Base-by-base conservation (phyloP, 1,140 invertebrate species). In the Caenorhabditis inopinata region DNA sequence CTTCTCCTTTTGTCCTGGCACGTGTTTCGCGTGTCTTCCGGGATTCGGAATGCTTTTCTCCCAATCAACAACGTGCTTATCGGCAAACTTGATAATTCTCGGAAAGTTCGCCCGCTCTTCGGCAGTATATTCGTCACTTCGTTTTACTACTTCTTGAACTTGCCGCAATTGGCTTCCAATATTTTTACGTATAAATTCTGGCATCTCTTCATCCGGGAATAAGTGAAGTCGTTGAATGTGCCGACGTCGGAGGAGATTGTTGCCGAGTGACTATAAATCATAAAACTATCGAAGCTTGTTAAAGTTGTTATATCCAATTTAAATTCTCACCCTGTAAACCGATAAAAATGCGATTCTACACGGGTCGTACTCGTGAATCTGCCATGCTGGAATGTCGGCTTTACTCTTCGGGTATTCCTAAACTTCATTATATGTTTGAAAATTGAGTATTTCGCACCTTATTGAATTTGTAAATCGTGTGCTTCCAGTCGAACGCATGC, bases 401-500 rank as follows among this genome's bases (percentile, higher is more conserved):
- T 86, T 87, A 25, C 79, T 68, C 73, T 79, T 81, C 21, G 87
- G 87, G 73, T 88, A 88, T 49, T 81, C 53, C 84, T 86, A 53
- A 21, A 79, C 76, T 78, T 29, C 7, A n/a, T 78, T 25, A 16
- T 2, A 81, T 78, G 11, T 81, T 11, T 79, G 68, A 32, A 62
- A 16, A 38, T 18, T 58, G 80, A 2, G 48, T 58, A 53, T 42
- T 49, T 51, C 14, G n/a, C n/a, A 86, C 86, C 82, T 80, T 84
- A 74, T 88, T 77, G 74, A 88, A 88, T 35, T 83, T 81, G 74
- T 81, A 89, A 9, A 76, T 35, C n/a, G 76, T 81, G 75, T 87
- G 87, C 62, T 89, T 88, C 87, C 87, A 88, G 62, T 88, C 85
- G 77, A 88, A 88, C 21, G 49, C 87, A 38, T 86, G 83, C 87